These are phyloP conservation scores for Numenius phaeopus DNA, from an alignment of 2,797 vertebrate species.

Conservation along the genomic window DNA sequence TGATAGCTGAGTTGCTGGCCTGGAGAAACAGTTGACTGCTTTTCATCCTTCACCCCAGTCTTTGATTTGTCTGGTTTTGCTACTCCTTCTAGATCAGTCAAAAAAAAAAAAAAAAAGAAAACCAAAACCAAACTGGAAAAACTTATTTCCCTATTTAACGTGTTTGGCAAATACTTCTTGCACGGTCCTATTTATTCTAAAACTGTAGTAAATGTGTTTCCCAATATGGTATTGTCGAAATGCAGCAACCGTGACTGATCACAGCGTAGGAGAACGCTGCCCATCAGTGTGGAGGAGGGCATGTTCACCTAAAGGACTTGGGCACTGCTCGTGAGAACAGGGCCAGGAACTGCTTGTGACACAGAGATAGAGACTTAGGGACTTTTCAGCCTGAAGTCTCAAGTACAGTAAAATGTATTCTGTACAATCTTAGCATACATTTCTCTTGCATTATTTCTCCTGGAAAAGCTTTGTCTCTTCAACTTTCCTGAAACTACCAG, in stretches of 20 bases:
- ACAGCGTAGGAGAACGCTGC: neutral
- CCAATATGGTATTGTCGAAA: conserved; percentile 9
- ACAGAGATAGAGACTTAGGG: neutral
- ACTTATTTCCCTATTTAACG: neutral
- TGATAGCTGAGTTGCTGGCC: neutral
- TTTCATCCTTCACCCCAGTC: neutral
- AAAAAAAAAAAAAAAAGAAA: neutral
- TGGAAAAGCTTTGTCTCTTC: neutral
- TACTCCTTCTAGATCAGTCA: neutral
- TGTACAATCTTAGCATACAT: neutral
- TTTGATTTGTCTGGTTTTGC: neutral
- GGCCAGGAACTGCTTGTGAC: neutral
- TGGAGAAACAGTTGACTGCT: neutral
- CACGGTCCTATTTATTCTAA: neutral
- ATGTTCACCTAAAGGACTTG: neutral
- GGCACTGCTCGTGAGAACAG: neutral
- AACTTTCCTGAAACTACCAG: neutral
- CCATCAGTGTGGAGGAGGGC: neutral
- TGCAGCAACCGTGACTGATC: conserved; percentile 30
- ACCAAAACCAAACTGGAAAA: neutral
- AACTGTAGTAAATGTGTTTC: neutral
- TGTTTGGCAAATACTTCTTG: conserved; percentile 23
- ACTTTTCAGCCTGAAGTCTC: neutral
- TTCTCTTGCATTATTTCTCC: neutral
- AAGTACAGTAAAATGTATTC: neutral